Percentiles rank a stretch among this genome's conserved stretches.
phyloP scores from a whole-genome alignment of 2,797 vertebrate species.

The Taeniopygia guttata region DNA sequence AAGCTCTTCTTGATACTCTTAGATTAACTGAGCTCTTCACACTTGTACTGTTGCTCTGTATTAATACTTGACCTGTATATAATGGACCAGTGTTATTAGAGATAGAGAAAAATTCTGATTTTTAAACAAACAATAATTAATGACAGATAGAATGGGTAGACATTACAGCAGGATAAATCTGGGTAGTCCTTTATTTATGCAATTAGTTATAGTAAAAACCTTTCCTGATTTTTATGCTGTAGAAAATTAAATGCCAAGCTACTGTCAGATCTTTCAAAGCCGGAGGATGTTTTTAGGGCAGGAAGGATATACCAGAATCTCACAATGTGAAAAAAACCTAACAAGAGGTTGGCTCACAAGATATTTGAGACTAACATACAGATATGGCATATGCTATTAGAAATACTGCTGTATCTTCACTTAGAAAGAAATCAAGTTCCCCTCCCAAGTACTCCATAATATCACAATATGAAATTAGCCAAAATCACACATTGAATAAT shows the following conservation, averaged over 20 bases:
- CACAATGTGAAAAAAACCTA: not conserved
- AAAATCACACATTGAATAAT: not conserved
- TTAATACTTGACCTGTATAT: not conserved
- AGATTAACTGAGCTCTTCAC: not conserved
- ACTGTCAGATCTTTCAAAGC: not conserved
- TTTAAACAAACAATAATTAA: not conserved
- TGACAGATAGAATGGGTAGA: not conserved
- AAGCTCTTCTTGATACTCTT: not conserved
- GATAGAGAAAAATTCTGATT: not conserved
- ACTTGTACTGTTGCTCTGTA: not conserved
- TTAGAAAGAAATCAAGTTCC: not conserved
- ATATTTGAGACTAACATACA: not conserved
- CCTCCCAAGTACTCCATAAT: not conserved
- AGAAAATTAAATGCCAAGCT: not conserved
- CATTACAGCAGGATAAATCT: not conserved
- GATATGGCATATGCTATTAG: not conserved
- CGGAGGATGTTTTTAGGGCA: not conserved
- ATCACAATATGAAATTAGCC: not conserved
- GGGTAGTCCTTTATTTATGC: not conserved
- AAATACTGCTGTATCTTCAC: not conserved
- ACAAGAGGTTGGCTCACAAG: not conserved
- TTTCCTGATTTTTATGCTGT: not conserved
- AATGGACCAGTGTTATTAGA: not conserved
- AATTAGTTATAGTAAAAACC: not conserved
- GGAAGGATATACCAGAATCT: not conserved